A percentile compares a stretch with the other conserved stretches of the same genome.
Evolutionary conservation across 2,113 vertebrate species (phyloP).

Genomic region (Sinocyclocheilus rhinocerous): DNA sequence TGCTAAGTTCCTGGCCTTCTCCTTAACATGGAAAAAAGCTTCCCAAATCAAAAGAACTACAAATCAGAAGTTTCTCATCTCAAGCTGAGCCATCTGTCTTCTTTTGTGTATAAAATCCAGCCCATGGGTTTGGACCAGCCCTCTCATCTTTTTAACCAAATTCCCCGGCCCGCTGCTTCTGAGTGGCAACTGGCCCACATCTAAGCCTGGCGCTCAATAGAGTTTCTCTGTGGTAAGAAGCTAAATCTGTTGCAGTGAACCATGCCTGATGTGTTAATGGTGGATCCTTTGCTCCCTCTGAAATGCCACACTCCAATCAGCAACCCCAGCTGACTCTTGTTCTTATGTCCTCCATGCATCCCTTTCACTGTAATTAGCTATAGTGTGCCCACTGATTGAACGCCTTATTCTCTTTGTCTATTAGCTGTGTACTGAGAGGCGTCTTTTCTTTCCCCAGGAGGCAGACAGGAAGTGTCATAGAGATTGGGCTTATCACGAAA

Average conservation of each 20-base stretch:
- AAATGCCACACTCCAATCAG: constrained; percentile 52
- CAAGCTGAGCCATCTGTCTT: constrained; percentile 53
- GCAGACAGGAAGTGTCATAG: constrained; percentile 47
- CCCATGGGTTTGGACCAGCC: constrained; percentile 30
- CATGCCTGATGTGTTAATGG: constrained; percentile 51
- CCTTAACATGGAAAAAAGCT: constrained; percentile 1
- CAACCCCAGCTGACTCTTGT: constrained; percentile 40
- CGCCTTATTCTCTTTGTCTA: constrained; percentile 14
- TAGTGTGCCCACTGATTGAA: constrained; percentile 48
- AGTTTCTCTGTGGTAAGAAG: constrained; percentile 33
- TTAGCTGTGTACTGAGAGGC: constrained; percentile 10
- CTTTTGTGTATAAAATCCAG: constrained; percentile 45
- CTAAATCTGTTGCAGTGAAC: constrained; percentile 49
- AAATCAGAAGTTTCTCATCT: constrained; percentile 41
- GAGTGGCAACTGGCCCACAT: constrained; percentile 25
- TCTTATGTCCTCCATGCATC: neutral
- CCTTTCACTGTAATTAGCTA: constrained; percentile 48
- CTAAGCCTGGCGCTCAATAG: constrained; percentile 23
- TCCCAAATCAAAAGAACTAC: neutral
- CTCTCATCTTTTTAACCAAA: constrained; percentile 45
- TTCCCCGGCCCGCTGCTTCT: constrained; percentile 14
- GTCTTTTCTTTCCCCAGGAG: constrained; percentile 3
- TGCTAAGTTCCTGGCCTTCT: constrained; percentile 23
- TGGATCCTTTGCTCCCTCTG: constrained; percentile 16
- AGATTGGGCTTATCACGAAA: constrained; percentile 38